Conservation (phyloP, 35 echinoderm and acorn worm genomes). For the Ptychodera flava region DNA sequence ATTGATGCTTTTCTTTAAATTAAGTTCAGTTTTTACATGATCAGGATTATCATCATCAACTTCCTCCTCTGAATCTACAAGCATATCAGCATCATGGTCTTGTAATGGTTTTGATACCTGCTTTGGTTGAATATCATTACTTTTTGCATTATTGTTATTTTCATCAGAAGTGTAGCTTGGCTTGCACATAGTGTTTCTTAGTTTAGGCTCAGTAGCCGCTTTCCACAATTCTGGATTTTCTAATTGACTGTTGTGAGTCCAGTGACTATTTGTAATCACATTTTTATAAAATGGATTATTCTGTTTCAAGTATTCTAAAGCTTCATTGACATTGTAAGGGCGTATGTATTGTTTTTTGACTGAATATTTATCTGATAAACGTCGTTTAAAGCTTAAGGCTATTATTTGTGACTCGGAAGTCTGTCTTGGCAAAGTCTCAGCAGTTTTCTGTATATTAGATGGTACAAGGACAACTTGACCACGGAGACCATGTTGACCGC, state of each 20-base stretch:
- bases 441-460: not conserved
- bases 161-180: too few species aligned
- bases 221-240: not conserved
- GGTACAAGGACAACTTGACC: conserved; percentile 10
- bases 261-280: not conserved
- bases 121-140: not conserved
- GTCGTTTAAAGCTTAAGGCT: not conserved
- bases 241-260: not conserved
- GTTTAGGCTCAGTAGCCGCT: not conserved
- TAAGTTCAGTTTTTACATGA: not conserved
- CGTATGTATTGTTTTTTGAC: not conserved
- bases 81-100: not conserved
- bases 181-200: too few species aligned
- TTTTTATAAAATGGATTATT: conserved; percentile 11
- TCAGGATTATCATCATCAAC: not conserved
- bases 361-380: not conserved
- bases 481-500: conserved; percentile 4
- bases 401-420: not conserved
- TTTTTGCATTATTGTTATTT: not conserved
- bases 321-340: not conserved
- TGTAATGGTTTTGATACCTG: not conserved
- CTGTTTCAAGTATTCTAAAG: not conserved
- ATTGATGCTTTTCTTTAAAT: not conserved
- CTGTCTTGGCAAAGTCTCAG: not conserved
- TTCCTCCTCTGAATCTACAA: not conserved